Evolutionary conservation across 2,797 vertebrate genomes (phyloP).

Genomic region (Trachurus trachurus): DNA sequence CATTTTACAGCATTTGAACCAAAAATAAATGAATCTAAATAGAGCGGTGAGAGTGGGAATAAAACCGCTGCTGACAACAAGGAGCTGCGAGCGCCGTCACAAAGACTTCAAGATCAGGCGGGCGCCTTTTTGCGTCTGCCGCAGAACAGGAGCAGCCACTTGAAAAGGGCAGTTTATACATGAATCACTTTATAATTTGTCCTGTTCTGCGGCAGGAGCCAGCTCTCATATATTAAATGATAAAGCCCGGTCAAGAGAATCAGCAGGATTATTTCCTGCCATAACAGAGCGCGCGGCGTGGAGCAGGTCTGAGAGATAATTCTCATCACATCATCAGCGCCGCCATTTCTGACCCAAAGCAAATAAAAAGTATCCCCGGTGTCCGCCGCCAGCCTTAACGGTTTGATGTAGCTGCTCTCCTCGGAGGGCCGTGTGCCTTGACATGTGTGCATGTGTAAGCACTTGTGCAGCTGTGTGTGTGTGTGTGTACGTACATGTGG

Average conservation of each 20-base stretch:
- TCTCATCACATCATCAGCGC: conserved; percentile 79
- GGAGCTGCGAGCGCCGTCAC: conserved; percentile 72
- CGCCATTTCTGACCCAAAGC: conserved; percentile 81
- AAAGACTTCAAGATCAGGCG: conserved; percentile 69
- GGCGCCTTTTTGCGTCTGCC: conserved; percentile 31
- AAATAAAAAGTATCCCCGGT: conserved; percentile 82
- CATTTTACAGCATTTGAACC: conserved; percentile 85
- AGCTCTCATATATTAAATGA: conserved; percentile 54
- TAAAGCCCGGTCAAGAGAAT: conserved; percentile 54
- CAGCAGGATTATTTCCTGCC: conserved; percentile 52
- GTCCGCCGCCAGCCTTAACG: conserved; percentile 73
- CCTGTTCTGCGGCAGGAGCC: conserved; percentile 56
- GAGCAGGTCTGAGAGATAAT: conserved; percentile 59
- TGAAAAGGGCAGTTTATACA: conserved; percentile 78
- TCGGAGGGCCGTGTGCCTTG: conserved; percentile 68
- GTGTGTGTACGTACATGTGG: conserved; percentile 40
- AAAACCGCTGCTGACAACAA: conserved; percentile 77
- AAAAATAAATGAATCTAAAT: conserved; percentile 89
- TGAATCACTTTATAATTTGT: conserved; percentile 67
- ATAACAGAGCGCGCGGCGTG: conserved; percentile 14
- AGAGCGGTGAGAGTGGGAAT: conserved; percentile 87
- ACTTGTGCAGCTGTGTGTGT: conserved; percentile 60
- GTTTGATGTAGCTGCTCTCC: conserved; percentile 76
- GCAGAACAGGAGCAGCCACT: conserved; percentile 65
- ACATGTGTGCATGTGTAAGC: conserved; percentile 78